Evolutionary conservation across 2,888 invertebrate genomes (phyloP), one percentile per base, ranked within the genome.

Genomic region (Dryomyza anilis): DNA sequence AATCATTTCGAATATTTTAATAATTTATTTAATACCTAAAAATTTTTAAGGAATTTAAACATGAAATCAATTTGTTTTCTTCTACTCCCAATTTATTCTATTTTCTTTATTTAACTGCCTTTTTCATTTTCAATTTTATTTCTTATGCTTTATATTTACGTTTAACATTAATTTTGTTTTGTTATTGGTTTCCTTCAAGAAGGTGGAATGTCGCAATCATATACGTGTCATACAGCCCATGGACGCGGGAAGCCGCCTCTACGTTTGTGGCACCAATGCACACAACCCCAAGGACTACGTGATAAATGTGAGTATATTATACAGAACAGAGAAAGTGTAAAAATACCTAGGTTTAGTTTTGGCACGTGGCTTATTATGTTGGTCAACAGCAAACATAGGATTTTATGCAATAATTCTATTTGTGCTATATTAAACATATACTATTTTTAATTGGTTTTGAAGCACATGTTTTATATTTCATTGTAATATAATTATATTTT

Each of bases 211-310:
- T 84, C 90, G 95, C 66, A 96, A 96, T 85, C 96, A 96, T 85
- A 92, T 96, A 72, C 88, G 96, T 76, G 96, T 96, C 67, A 95
- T 96, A 73, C 95, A 96, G 80, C 93, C 95, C 10, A 94, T 96
- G 89, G 94, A 93, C 33, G 93, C 94, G 81, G 95, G 95, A 39
- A 88, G 89, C 71, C 88, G 94, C 59, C 88, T 96, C 61, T 96
- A 96, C 83, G 89, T 96, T 67, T 96, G 96, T 81, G 96, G 96
- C 63, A 96, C 96, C 67, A 96, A 96, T 82, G 96, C 96, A 25
- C 95, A 96, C 85, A 93, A 93, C 83, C 95, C 95, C 23, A 95
- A 95, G 84, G 96, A 96, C 83, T 95, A 93, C 91, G 95, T 96
- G 61, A 89, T 96, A 83, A 93, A 95, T 84, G 95, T 95, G 86